Base-by-base conservation (phyloP, 2,113 vertebrate species). In the Phoxinus phoxinus region DNA sequence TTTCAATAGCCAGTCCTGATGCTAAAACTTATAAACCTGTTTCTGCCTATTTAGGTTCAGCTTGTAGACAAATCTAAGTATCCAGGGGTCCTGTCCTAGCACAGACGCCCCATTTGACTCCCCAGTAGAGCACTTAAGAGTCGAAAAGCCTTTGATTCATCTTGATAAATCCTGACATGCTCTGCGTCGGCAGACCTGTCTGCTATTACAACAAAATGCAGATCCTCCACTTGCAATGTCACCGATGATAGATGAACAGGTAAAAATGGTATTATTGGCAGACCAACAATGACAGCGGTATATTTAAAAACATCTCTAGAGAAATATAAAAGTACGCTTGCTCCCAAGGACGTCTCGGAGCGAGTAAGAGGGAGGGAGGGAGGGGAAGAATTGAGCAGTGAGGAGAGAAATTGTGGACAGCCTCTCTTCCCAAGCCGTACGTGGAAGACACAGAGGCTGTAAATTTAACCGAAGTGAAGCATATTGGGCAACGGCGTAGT, bases 381-480 rank as follows among this genome's bases (percentile, higher is more conserved):
- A 56, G 65, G 30, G 74, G 11, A 3, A 58, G 44, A 76, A 65
- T 10, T 30, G 46, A 74, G 61, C 59, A 56, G 69, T 35, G 25
- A 48, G 48, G 44, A 84, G 72, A 86, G 77, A 91, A 90, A 91
- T 90, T 91, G 93, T 90, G 88, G 86, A 87, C 80, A 74, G 84
- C 84, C 87, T 86, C 85, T 90, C 91, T 91, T 90, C 87, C 89
- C 85, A 88, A 91, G 91, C 90, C 91, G 91, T 91, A 91, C 90
- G 85, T 86, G 76, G 87, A 75, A 32, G 86, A 90, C 88, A 90
- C 92, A 92, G 90, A 92, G 93, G 92, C 89, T 91, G 90, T 94
- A 92, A 94, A 95, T 94, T 92, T 88, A 91, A 86, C 87, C 86
- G 85, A 91, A 91, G 86, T 88, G 87, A 93, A 92, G 90, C 90